Conservation (phyloP, 35 echinoderm and acorn worm species). For the Eucidaris tribuloides region DNA sequence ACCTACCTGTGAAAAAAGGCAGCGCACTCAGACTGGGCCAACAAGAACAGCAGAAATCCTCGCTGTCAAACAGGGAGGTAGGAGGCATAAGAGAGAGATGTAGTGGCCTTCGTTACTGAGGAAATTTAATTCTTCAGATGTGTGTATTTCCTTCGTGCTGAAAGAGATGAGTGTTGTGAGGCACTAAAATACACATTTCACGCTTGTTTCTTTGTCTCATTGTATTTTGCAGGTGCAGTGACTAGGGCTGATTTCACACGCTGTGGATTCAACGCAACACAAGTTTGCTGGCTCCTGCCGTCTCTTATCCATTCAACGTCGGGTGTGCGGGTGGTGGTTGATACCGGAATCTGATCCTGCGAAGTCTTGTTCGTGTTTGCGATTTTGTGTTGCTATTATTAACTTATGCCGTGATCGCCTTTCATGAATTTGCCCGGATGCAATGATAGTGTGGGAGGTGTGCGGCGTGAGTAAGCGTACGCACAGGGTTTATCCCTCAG, state of each 20-base stretch:
- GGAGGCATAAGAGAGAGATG: not conserved
- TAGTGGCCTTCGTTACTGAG: not conserved
- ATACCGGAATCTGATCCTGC: not conserved
- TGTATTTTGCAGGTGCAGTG: slow-evolving; percentile 30
- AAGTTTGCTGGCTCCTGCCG: no score
- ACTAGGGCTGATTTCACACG: not conserved
- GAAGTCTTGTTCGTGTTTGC: no score
- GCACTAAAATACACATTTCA: slow-evolving; percentile 17
- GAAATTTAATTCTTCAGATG: not conserved
- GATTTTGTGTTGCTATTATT: no score
- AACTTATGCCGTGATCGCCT: not conserved
- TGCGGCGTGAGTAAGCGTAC: not conserved
- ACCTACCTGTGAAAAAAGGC: slow-evolving; percentile 22
- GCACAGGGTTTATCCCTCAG: not conserved
- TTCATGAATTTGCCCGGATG: slow-evolving; percentile 2
- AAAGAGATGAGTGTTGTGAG: not conserved
- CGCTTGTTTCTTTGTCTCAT: not conserved
- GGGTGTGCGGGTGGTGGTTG: not conserved
- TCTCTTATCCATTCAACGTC: not conserved
- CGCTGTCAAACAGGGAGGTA: slow-evolving; percentile 16
- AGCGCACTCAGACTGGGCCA: not conserved
- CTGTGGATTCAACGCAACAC: no score
- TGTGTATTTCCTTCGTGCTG: not conserved
- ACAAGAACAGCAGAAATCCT: slow-evolving; percentile 12
- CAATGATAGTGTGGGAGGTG: not conserved